These are phyloP conservation scores for Nicator chloris DNA, from an alignment of 2,113 vertebrate species.

Conservation along the genomic window DNA sequence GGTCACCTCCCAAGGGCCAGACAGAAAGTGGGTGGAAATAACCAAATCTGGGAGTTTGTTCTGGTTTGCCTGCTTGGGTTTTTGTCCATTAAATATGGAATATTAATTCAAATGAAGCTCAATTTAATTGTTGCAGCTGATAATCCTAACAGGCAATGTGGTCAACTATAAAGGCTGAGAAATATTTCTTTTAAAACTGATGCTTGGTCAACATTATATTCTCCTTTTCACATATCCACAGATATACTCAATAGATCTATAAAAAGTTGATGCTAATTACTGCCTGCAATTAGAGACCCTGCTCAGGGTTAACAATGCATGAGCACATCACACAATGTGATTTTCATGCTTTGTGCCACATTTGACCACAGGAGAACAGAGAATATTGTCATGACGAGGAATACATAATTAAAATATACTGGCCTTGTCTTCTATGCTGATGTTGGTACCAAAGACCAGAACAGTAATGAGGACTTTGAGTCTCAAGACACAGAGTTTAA, in stretches of 20 bases:
- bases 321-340: background rate
- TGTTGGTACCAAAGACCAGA: background rate
- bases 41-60: background rate
- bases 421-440: background rate
- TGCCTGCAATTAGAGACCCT: background rate
- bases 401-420: background rate
- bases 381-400: background rate
- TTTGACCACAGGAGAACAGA: background rate
- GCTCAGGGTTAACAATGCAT: background rate
- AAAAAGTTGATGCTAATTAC: background rate
- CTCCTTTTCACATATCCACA: background rate
- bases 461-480: background rate
- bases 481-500: background rate
- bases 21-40: background rate
- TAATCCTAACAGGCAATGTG: background rate
- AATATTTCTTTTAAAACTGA: background rate
- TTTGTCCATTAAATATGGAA: background rate
- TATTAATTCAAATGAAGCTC: background rate
- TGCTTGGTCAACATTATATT: background rate
- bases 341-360: background rate
- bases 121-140: background rate
- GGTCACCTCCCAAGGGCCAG: background rate
- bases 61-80: background rate
- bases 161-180: background rate
- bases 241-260: background rate